Percentiles rank a stretch among this genome's conserved stretches.
Conservation (phyloP, 2,888 invertebrate species). For the Phyllotreta cruciferae region DNA sequence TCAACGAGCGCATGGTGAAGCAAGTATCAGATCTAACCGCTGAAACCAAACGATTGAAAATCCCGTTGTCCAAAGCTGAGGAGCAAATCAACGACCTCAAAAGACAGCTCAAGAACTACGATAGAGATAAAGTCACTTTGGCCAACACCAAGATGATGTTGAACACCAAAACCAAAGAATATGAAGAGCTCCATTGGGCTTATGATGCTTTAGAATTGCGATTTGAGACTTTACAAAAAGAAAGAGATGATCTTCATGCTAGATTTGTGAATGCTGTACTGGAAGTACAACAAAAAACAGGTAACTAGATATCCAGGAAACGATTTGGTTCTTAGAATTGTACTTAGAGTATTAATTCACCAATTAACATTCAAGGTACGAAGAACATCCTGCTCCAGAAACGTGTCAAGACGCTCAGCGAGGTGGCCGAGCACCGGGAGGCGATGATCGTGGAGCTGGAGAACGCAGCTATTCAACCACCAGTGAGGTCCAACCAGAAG, state of each 20-base stretch:
- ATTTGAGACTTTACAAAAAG: constrained; percentile 75
- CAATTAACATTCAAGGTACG: constrained; percentile 60
- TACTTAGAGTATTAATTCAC: not conserved
- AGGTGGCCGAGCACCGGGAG: constrained; percentile 73
- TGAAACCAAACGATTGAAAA: constrained; percentile 77
- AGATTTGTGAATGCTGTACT: constrained; percentile 84
- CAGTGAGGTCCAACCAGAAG: constrained; percentile 65
- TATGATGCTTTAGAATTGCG: constrained; percentile 77
- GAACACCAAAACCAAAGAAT: constrained; percentile 62
- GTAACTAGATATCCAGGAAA: not conserved
- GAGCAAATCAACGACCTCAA: constrained; percentile 75
- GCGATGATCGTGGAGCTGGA: constrained; percentile 72
- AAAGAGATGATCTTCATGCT: constrained; percentile 79
- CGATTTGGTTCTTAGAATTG: too few species aligned
- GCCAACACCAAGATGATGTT: constrained; percentile 64
- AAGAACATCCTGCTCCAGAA: constrained; percentile 84
- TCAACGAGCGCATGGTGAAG: constrained; percentile 80
- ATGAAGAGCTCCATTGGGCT: constrained; percentile 69
- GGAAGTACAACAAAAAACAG: constrained; percentile 85
- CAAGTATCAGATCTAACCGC: constrained; percentile 70
- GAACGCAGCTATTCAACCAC: constrained; percentile 58
- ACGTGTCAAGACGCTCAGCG: constrained; percentile 70
- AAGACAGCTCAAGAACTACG: constrained; percentile 82
- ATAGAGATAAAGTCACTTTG: constrained; percentile 77
- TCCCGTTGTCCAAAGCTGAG: constrained; percentile 76